A percentile compares a stretch with the other conserved stretches of the same genome.
These are phyloP conservation scores for Danaus chrysippus DNA, from an alignment of 2,888 invertebrate species.

Conservation along the genomic window DNA sequence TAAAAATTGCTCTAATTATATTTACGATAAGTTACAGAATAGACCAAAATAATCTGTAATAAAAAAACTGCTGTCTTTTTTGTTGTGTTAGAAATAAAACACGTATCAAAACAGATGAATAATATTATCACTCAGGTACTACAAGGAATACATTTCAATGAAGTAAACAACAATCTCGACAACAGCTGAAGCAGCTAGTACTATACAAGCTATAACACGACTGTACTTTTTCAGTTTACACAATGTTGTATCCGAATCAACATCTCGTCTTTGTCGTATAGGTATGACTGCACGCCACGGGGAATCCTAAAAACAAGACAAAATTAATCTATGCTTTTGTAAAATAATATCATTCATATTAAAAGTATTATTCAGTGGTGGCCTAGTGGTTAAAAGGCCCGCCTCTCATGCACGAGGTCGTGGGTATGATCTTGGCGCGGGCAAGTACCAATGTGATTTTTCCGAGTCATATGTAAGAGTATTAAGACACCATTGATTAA, in stretches of 20 bases:
- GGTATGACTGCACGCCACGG: slow-evolving; percentile 52
- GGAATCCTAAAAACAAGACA: slow-evolving; percentile 42
- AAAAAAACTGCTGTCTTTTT: no score
- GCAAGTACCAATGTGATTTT: no score
- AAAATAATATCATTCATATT: not conserved
- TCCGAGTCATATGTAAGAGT: no score
- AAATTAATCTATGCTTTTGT: not conserved
- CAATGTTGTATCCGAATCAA: slow-evolving; percentile 20
- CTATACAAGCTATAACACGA: slow-evolving; percentile 47
- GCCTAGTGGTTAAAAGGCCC: no score
- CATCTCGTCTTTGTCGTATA: slow-evolving; percentile 9
- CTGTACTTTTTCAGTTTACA: slow-evolving; percentile 50
- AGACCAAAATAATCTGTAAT: no score
- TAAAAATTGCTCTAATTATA: no score
- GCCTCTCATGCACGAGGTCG: no score
- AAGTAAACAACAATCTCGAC: slow-evolving; percentile 56
- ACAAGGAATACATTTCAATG: slow-evolving; percentile 46
- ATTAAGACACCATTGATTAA: no score
- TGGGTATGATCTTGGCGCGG: no score
- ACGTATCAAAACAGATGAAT: not conserved
- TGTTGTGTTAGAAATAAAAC: not conserved
- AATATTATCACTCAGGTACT: not conserved
- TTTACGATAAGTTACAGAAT: no score
- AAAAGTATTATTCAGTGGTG: no score
- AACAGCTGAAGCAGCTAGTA: slow-evolving; percentile 48